Conservation (phyloP, 2,888 invertebrate genomes). For the Heliconius ismenius region DNA sequence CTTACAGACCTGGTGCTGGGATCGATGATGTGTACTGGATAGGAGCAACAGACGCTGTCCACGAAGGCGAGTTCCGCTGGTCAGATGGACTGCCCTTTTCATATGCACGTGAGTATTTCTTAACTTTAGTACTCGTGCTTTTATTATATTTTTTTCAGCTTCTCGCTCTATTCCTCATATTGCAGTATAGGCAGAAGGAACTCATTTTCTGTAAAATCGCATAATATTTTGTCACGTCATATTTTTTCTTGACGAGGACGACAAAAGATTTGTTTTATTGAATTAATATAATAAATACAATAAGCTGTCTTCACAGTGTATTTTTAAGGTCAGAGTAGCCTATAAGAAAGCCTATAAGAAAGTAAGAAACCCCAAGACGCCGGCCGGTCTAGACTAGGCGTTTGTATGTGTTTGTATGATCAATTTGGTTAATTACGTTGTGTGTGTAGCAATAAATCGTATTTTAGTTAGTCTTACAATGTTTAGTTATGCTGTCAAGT, state of each 20-base stretch:
- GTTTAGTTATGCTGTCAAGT: background rate
- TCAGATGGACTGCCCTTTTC: constrained; percentile 87
- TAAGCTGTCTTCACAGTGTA: background rate
- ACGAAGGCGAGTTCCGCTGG: constrained; percentile 92
- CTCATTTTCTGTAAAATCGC: too few species aligned
- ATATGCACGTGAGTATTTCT: constrained; percentile 86
- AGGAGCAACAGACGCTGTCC: constrained; percentile 88
- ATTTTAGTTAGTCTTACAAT: background rate
- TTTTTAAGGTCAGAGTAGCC: background rate
- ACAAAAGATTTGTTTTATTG: too few species aligned
- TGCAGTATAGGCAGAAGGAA: too few species aligned
- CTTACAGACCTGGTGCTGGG: constrained; percentile 84
- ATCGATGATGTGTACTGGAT: constrained; percentile 90
- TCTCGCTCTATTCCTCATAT: too few species aligned
- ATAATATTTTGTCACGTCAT: too few species aligned
- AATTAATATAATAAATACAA: background rate
- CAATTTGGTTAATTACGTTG: constrained; percentile 35
- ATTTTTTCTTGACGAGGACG: too few species aligned
- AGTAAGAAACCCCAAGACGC: constrained; percentile 31
- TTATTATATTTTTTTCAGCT: background rate
- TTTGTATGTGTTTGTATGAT: constrained; percentile 34
- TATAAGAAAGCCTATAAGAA: background rate
- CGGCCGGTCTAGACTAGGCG: constrained; percentile 37
- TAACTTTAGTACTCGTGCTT: background rate
- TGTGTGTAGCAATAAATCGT: background rate